Conservation (phyloP, 2,797 vertebrate genomes). For the Poeciliopsis turneri region DNA sequence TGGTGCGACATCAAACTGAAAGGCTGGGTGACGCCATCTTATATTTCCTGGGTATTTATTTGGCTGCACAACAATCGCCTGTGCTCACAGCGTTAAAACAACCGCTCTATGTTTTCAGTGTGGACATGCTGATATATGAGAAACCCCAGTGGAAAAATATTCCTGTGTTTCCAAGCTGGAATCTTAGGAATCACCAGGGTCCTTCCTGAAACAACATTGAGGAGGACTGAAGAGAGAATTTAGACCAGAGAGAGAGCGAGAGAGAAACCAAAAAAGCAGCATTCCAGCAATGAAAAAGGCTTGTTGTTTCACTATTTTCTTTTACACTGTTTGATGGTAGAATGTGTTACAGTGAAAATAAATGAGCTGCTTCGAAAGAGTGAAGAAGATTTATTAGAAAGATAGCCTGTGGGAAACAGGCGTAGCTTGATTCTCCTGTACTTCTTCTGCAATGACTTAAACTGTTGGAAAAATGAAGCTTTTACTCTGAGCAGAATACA, state of each 20-base stretch:
- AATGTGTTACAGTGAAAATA: constrained; percentile 35
- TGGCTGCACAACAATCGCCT: constrained; percentile 41
- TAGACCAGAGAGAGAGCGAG: background rate
- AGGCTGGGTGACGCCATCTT: constrained; percentile 34
- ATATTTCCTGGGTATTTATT: constrained; percentile 56
- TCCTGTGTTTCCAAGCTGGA: constrained; percentile 53
- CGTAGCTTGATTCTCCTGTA: constrained; percentile 21
- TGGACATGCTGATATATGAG: constrained; percentile 47
- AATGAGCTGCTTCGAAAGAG: constrained; percentile 17
- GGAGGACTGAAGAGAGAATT: constrained; percentile 40
- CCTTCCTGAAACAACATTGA: constrained; percentile 53
- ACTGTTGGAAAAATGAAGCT: constrained; percentile 29
- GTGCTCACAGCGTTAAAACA: constrained; percentile 50
- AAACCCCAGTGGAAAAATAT: constrained; percentile 59
- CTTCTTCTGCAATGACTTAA: constrained; percentile 18
- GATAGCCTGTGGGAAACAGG: constrained; percentile 20
- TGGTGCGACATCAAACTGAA: constrained; percentile 29
- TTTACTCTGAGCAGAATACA: constrained; percentile 34
- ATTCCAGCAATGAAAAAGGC: constrained; percentile 33
- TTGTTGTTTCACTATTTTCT: constrained; percentile 47
- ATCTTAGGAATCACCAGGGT: constrained; percentile 67
- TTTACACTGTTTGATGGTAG: constrained; percentile 17
- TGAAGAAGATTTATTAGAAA: constrained; percentile 25
- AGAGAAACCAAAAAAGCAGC: constrained; percentile 30
- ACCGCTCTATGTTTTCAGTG: constrained; percentile 54